Conservation (phyloP, 2,113 vertebrate species). For the Rhipidura dahli region DNA sequence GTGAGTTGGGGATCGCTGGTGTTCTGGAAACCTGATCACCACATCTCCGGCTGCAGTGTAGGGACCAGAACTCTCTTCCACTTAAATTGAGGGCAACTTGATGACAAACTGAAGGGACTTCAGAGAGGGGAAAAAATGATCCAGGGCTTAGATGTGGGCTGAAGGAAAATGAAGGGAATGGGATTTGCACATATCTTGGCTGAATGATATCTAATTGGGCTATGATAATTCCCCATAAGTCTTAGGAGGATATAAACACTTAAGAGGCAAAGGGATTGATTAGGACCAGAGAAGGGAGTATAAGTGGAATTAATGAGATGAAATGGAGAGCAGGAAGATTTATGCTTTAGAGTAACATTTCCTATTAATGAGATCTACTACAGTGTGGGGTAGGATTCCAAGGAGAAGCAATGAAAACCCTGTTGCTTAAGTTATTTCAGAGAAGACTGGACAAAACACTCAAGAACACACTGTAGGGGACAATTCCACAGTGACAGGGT, state of each 20-base stretch:
- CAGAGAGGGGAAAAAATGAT: conserved; percentile 57
- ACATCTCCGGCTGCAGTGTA: background rate
- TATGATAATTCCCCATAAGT: conserved; percentile 40
- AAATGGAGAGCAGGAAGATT: conserved; percentile 25
- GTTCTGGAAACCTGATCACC: conserved; percentile 17
- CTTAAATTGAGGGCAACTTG: conserved; percentile 51
- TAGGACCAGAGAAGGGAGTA: background rate
- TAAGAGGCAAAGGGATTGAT: conserved; percentile 42
- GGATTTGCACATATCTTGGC: conserved; percentile 46
- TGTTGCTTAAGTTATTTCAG: conserved; percentile 40
- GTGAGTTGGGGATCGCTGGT: background rate
- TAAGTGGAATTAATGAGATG: conserved; percentile 20
- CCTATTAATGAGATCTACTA: background rate
- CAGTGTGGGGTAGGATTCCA: conserved; percentile 25
- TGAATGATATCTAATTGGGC: conserved; percentile 29
- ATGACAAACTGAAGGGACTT: conserved; percentile 65
- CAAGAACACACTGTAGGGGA: conserved; percentile 27
- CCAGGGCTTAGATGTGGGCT: conserved; percentile 56
- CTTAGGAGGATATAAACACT: conserved; percentile 35
- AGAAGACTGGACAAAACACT: conserved; percentile 22
- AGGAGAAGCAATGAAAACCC: conserved; percentile 25
- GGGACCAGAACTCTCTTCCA: conserved; percentile 12
- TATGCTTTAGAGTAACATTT: conserved; percentile 29
- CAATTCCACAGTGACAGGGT: conserved; percentile 17
- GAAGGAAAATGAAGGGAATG: conserved; percentile 58